Conservation (phyloP, 1,140 invertebrate species). For the Macrobrachium nipponense region DNA sequence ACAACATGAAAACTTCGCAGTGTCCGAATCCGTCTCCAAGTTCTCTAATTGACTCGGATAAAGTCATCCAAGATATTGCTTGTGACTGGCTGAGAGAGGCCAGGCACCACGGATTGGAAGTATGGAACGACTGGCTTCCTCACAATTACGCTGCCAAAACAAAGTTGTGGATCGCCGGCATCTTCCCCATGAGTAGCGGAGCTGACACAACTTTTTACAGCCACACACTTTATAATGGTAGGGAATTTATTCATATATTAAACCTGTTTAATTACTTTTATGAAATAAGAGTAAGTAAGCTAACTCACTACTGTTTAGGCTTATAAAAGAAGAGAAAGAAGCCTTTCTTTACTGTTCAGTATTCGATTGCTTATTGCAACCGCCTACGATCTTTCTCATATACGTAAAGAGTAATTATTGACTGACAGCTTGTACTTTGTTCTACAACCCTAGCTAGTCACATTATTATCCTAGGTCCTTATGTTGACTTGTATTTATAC, state of each 20-base stretch:
- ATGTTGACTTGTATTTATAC: too few relatives aligned
- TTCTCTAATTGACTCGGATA: constrained; percentile 30
- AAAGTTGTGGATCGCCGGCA: constrained; percentile 78
- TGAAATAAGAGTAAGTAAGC: too few relatives aligned
- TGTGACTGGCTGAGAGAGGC: constrained; percentile 76
- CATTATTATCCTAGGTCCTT: too few relatives aligned
- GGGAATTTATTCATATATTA: background rate
- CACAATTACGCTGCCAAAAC: constrained; percentile 70
- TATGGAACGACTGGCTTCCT: constrained; percentile 74
- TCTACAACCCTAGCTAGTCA: too few relatives aligned
- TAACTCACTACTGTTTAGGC: too few relatives aligned
- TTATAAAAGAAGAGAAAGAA: too few relatives aligned
- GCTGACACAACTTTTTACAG: constrained; percentile 69
- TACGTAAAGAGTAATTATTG: too few relatives aligned
- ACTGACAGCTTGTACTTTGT: too few relatives aligned
- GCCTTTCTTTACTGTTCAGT: too few relatives aligned
- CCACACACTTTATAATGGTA: constrained; percentile 35
- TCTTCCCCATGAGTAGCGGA: constrained; percentile 78
- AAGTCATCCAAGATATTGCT: constrained; percentile 72
- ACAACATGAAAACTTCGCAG: constrained; percentile 66
- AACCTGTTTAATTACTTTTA: too few relatives aligned
- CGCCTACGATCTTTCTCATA: too few relatives aligned
- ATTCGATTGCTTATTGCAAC: too few relatives aligned
- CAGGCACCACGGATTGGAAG: constrained; percentile 69
- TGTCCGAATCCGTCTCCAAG: constrained; percentile 26